These are phyloP conservation scores for Oxyura jamaicensis DNA, from an alignment of 2,113 vertebrate species.

Conservation along the genomic window DNA sequence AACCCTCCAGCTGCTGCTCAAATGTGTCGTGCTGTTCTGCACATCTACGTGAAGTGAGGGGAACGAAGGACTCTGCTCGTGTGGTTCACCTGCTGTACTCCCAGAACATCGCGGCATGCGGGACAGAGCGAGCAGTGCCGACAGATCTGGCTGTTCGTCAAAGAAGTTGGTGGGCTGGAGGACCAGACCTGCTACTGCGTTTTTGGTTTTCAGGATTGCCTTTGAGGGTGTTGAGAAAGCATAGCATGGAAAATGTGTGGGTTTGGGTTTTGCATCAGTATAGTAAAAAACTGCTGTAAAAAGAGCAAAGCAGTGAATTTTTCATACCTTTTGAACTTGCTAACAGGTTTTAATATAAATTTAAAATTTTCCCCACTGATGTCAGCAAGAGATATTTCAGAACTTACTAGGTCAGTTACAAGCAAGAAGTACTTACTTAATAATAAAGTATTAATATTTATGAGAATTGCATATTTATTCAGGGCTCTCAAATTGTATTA, in stretches of 20 bases:
- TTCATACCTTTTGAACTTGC: slow-evolving; percentile 34
- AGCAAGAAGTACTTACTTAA: slow-evolving; percentile 53
- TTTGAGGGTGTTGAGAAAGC: background rate
- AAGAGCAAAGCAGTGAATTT: background rate
- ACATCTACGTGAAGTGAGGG: background rate
- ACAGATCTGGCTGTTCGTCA: background rate
- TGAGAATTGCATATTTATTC: slow-evolving; percentile 54
- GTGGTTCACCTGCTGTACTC: background rate
- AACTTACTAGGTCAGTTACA: slow-evolving; percentile 46
- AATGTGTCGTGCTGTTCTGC: background rate
- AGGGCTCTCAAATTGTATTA: slow-evolving; percentile 26
- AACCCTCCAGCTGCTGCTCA: slow-evolving; percentile 59
- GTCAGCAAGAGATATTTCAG: slow-evolving; percentile 13
- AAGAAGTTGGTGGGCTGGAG: background rate
- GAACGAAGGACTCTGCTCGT: background rate
- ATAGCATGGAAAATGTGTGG: slow-evolving; percentile 24
- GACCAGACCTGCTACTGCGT: background rate
- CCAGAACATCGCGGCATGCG: background rate
- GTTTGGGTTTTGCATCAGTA: background rate
- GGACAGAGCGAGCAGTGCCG: background rate
- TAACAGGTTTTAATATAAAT: slow-evolving; percentile 45
- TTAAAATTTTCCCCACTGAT: slow-evolving; percentile 34
- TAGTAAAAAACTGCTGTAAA: background rate
- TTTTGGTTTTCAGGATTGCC: background rate
- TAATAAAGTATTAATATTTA: slow-evolving; percentile 71